A percentile compares a stretch with the other conserved stretches of the same genome.
Conservation (phyloP, 2,797 vertebrate species). For the Enoplosus armatus region DNA sequence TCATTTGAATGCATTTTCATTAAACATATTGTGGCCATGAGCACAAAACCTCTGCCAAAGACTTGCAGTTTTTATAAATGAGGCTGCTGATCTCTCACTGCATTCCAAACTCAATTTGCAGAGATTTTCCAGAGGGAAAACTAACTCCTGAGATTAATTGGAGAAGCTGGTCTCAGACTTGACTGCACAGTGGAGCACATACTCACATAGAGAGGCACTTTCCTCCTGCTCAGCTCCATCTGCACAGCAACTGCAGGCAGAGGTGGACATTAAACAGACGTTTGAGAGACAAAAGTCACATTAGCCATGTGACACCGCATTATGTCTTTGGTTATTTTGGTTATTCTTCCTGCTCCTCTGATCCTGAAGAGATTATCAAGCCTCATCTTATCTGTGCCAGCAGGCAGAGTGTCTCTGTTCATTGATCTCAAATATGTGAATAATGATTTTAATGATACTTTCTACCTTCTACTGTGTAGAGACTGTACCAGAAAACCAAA, state of each 20-base stretch:
- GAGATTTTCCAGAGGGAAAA: constrained; percentile 56
- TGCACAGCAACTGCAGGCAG: constrained; percentile 80
- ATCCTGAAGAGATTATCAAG: constrained; percentile 70
- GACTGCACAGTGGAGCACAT: constrained; percentile 49
- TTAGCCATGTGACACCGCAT: constrained; percentile 45
- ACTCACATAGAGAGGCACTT: constrained; percentile 94
- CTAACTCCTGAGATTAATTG: constrained; percentile 38
- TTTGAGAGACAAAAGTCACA: constrained; percentile 11
- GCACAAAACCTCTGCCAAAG: constrained; percentile 5
- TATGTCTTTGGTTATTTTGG: constrained; percentile 42
- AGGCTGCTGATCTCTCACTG: constrained; percentile 28
- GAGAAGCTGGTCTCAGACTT: constrained; percentile 33
- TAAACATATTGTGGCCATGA: neutral
- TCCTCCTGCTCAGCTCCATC: constrained; percentile 91
- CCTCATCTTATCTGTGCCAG: constrained; percentile 50
- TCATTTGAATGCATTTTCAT: constrained; percentile 8
- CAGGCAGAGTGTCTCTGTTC: constrained; percentile 51
- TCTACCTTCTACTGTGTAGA: constrained; percentile 20
- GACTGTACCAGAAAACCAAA: constrained; percentile 13
- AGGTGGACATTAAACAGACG: constrained; percentile 23
- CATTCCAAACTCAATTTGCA: constrained; percentile 53
- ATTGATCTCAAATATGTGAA: constrained; percentile 69
- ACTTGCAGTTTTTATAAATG: constrained; percentile 23
- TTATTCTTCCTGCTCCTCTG: constrained; percentile 47
- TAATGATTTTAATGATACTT: constrained; percentile 71